Conservation (phyloP, 2,888 invertebrate genomes). For the Shargacucullia verbasci region DNA sequence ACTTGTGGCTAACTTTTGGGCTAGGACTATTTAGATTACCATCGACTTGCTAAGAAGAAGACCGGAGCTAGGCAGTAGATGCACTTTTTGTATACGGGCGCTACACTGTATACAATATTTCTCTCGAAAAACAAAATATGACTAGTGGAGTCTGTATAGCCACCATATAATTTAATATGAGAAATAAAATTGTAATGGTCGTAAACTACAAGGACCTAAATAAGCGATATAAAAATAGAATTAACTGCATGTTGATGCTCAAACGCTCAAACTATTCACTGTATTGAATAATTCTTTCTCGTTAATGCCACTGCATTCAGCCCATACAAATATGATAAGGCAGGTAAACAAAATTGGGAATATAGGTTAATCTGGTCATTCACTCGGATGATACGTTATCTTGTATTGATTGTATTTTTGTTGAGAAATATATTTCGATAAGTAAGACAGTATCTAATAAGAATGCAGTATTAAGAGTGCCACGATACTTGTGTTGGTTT, state of each 20-base stretch:
- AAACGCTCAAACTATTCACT: conserved; percentile 11
- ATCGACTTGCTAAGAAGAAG: no score
- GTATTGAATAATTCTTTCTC: conserved; percentile 14
- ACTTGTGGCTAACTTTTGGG: no score
- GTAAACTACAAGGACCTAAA: conserved; percentile 44
- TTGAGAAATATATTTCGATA: conserved; percentile 53
- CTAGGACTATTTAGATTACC: no score
- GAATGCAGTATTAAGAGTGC: conserved; percentile 53
- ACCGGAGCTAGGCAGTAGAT: no score
- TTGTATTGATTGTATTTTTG: conserved; percentile 42
- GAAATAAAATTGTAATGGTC: conserved; percentile 44
- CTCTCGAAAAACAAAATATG: background rate
- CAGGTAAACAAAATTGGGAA: conserved; percentile 33
- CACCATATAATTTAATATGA: conserved; percentile 36
- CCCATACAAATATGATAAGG: conserved; percentile 37
- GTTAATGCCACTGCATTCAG: conserved; percentile 31
- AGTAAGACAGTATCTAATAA: conserved; percentile 59
- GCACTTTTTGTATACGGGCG: no score
- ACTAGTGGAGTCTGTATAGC: background rate
- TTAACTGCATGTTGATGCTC: conserved; percentile 30
- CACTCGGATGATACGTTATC: conserved; percentile 43
- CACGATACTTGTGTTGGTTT: conserved; percentile 59
- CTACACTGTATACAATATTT: no score
- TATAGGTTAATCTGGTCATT: conserved; percentile 48
- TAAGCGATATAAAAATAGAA: conserved; percentile 48